phyloP scores from a whole-genome alignment of 1,140 invertebrate species.

The Drosophila guanche region DNA sequence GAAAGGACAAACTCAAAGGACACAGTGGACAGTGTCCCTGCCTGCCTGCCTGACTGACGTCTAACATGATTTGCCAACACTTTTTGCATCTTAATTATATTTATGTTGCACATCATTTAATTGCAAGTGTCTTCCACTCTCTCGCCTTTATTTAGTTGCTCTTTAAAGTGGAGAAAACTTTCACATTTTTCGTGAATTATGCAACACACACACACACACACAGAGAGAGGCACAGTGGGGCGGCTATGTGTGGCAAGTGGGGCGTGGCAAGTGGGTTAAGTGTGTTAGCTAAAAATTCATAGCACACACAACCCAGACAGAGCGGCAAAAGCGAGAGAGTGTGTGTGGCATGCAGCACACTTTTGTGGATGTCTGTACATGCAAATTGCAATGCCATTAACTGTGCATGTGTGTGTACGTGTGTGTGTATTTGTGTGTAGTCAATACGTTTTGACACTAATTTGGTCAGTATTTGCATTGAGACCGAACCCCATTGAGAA shows the following conservation, averaged over 20 bases:
- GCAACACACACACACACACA: slow-evolving; percentile 18
- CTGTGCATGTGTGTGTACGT: slow-evolving; percentile 20
- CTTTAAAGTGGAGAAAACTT: slow-evolving; percentile 66
- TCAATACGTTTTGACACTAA: slow-evolving; percentile 80
- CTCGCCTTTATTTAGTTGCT: slow-evolving; percentile 42
- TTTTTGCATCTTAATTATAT: slow-evolving; percentile 44
- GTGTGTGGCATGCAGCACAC: slow-evolving; percentile 1
- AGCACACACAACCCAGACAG: slow-evolving; percentile 40
- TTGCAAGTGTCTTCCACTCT: slow-evolving; percentile 19
- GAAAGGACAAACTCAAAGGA: slow-evolving; percentile 11
- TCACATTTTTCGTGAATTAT: slow-evolving; percentile 68
- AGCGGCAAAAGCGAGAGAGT: slow-evolving; percentile 10
- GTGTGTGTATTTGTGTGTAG: slow-evolving; percentile 37
- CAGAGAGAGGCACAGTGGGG: neutral
- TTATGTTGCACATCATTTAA: slow-evolving; percentile 41
- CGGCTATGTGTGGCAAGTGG: slow-evolving; percentile 20
- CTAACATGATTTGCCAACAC: slow-evolving; percentile 31
- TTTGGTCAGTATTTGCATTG: slow-evolving; percentile 75
- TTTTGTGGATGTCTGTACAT: slow-evolving; percentile 31
- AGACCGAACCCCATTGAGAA: slow-evolving; percentile 57
- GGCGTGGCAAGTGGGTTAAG: slow-evolving; percentile 56
- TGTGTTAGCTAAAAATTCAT: slow-evolving; percentile 76
- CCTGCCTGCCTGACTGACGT: neutral
- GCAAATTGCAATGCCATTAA: slow-evolving; percentile 75
- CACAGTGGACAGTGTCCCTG: neutral